Percentiles rank a stretch among this genome's conserved stretches.
phyloP scores from a whole-genome alignment of 1,140 invertebrate species.

The Sitodiplosis mosellana region DNA sequence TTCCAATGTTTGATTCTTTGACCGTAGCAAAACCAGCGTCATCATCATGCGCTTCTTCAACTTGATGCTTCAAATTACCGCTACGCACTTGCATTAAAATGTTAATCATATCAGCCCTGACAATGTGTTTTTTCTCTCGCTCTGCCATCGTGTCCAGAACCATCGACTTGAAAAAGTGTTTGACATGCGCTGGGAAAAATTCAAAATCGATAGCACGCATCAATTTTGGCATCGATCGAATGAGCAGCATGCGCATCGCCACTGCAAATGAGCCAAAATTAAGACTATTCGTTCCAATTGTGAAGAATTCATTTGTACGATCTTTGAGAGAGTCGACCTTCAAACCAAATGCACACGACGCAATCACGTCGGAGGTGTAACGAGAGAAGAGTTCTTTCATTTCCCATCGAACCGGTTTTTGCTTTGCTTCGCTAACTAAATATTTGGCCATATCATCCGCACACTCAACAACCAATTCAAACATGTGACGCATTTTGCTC shows the following conservation, averaged over 20 bases:
- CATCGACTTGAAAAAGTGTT: slow-evolving; percentile 19
- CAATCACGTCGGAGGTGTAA: slow-evolving; percentile 28
- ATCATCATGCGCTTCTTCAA: slow-evolving; percentile 14
- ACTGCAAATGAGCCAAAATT: background rate
- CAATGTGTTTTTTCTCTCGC: slow-evolving; percentile 26
- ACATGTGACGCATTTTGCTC: slow-evolving; percentile 21
- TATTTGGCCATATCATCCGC: slow-evolving; percentile 7
- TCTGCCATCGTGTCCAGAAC: slow-evolving; percentile 28
- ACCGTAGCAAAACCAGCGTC: slow-evolving; percentile 26
- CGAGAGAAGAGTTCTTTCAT: slow-evolving; percentile 24
- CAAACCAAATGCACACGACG: slow-evolving; percentile 26
- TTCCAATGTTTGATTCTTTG: slow-evolving; percentile 20
- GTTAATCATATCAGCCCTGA: slow-evolving; percentile 32
- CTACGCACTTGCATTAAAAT: slow-evolving; percentile 27
- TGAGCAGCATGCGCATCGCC: background rate
- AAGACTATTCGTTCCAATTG: slow-evolving; percentile 19
- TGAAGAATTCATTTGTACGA: slow-evolving; percentile 27
- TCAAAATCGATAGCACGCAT: background rate
- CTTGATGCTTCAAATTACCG: slow-evolving; percentile 12
- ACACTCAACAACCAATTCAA: slow-evolving; percentile 12
- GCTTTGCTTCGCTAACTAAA: background rate
- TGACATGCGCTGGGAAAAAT: slow-evolving; percentile 5
- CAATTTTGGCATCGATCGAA: background rate
- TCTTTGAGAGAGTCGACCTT: slow-evolving; percentile 24
- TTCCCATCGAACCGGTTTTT: slow-evolving; percentile 6